Percentiles rank a stretch among this genome's conserved stretches.
phyloP scores from a whole-genome alignment of 1,140 invertebrate species.

The Drosophila littoralis region DNA sequence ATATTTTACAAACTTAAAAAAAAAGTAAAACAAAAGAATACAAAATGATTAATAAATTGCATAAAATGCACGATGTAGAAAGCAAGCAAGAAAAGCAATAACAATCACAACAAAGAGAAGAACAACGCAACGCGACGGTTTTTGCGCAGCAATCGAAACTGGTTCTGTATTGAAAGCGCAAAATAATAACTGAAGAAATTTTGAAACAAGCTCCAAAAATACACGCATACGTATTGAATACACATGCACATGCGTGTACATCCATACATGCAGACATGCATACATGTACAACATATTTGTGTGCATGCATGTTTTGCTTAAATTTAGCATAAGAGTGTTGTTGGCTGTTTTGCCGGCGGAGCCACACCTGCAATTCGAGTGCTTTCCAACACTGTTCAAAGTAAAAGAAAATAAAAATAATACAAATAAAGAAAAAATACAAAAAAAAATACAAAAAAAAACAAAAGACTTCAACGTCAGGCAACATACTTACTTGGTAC shows the following conservation, averaged over 20 bases:
- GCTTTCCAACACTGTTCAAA: slow-evolving; percentile 36
- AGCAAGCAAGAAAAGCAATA: slow-evolving; percentile 12
- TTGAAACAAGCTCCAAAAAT: slow-evolving; percentile 11
- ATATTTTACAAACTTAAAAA: background rate
- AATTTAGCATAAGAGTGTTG: slow-evolving; percentile 33
- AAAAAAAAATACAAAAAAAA: slow-evolving; percentile 26
- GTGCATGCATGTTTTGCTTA: background rate
- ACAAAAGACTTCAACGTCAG: slow-evolving; percentile 68
- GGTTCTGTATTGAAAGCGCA: slow-evolving; percentile 29
- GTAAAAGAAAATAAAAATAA: background rate
- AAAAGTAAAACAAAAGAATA: slow-evolving; percentile 3
- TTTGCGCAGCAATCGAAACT: slow-evolving; percentile 43
- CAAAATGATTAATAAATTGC: slow-evolving; percentile 8
- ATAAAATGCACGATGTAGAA: slow-evolving; percentile 18
- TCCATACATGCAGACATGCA: background rate
- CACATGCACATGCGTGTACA: background rate
- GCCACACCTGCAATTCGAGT: slow-evolving; percentile 42
- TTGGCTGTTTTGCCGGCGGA: slow-evolving; percentile 26
- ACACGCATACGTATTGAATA: slow-evolving; percentile 1
- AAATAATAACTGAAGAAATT: slow-evolving; percentile 33
- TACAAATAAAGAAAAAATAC: slow-evolving; percentile 9
- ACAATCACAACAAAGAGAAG: slow-evolving; percentile 3
- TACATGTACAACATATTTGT: background rate
- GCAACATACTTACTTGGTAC: slow-evolving; percentile 55
- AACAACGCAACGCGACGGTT: slow-evolving; percentile 15